Evolutionary conservation across 2,113 vertebrate species (phyloP).

Genomic region (Gadus chalcogrammus): DNA sequence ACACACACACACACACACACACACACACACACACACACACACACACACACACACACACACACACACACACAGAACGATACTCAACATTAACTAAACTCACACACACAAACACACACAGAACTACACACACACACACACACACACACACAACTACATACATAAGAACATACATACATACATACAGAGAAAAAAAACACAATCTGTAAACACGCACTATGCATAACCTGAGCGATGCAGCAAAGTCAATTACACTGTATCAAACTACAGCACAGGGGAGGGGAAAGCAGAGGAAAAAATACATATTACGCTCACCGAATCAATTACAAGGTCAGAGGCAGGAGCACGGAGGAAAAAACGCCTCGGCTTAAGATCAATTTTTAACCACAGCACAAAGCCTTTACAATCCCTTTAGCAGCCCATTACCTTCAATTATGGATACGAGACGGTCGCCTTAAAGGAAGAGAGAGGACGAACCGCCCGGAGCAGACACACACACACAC

Average conservation of each 20-base stretch:
- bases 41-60: conserved; percentile 3
- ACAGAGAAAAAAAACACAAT: background rate
- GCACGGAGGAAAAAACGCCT: conserved; percentile 40
- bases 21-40: background rate
- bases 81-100: background rate
- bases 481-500: conserved; percentile 38
- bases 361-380: conserved; percentile 49
- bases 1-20: too few relatives aligned
- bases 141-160: background rate
- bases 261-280: conserved; percentile 36
- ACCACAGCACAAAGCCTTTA: conserved; percentile 47
- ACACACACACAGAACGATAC: background rate
- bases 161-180: too few relatives aligned
- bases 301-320: conserved; percentile 42
- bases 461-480: conserved; percentile 38
- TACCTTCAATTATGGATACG: conserved; percentile 64
- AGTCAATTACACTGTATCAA: conserved; percentile 55
- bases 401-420: conserved; percentile 61
- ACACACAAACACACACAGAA: too few relatives aligned
- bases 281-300: conserved; percentile 2
- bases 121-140: conserved; percentile 41
- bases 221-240: conserved; percentile 21
- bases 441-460: conserved; percentile 39
- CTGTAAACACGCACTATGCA: background rate
- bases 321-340: conserved; percentile 53